These are phyloP conservation scores for Pitangus sulphuratus DNA, from an alignment of 2,797 vertebrate species.

Conservation along the genomic window DNA sequence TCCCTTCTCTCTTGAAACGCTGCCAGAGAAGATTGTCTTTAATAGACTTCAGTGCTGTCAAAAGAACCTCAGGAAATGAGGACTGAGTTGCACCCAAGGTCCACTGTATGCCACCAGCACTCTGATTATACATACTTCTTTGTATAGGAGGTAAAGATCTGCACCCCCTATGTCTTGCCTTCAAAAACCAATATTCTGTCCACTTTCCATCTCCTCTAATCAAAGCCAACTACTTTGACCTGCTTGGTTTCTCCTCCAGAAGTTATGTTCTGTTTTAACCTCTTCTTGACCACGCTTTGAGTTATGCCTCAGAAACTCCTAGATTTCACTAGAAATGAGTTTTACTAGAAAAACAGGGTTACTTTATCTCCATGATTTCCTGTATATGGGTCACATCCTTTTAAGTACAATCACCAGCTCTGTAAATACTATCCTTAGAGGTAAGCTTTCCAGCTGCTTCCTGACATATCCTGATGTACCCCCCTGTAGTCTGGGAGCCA, in stretches of 20 bases:
- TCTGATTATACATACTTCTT: conserved; percentile 3
- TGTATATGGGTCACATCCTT: background rate
- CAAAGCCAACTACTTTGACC: background rate
- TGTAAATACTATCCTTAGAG: background rate
- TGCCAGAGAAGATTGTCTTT: conserved; percentile 48
- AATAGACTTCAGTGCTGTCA: conserved; percentile 38
- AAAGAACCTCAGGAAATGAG: conserved; percentile 60
- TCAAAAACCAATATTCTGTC: background rate
- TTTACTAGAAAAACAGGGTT: background rate
- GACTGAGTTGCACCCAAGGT: conserved; percentile 35
- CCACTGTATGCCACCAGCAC: background rate
- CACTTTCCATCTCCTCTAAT: conserved; percentile 9
- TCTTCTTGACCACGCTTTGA: background rate
- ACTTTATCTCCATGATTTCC: conserved; percentile 39
- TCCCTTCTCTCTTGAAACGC: conserved; percentile 28
- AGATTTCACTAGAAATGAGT: conserved; percentile 11
- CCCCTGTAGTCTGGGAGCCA: background rate
- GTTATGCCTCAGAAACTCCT: background rate
- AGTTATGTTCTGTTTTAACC: background rate
- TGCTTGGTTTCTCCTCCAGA: background rate
- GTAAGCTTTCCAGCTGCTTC: background rate
- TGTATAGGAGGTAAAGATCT: background rate
- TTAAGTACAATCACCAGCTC: background rate
- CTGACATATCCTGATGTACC: background rate
- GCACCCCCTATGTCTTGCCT: background rate